Base-by-base conservation (phyloP, 2,797 vertebrate species). In the Coreius guichenoti region DNA sequence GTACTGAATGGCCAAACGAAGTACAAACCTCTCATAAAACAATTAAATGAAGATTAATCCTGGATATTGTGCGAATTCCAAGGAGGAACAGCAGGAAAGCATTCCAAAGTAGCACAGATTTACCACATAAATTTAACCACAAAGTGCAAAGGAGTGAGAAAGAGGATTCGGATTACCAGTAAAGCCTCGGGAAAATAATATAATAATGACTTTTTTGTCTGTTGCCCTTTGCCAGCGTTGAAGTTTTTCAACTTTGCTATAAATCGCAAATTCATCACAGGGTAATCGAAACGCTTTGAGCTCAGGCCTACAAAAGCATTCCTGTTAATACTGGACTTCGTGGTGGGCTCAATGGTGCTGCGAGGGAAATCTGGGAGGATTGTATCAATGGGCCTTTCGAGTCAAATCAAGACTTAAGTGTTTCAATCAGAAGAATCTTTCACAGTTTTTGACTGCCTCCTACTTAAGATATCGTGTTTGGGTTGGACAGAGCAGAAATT, bases 121-220 rank as follows among this genome's bases (percentile, higher is more conserved):
- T 61, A 69, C 76, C 65, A 85, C 78, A 89, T 69, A 77, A 67
- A 54, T 76, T 76, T 43, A 19, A 80, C 82, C 82, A 70, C 51
- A 63, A 73, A 56, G 77, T 81, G 77, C 54, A 68, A 56, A 70
- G 47, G 12, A 49, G 69, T 56, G 21, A 33, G 11, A 61, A 79
- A 19, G 19, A 33, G 33, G 43, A 68, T 78, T 88, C 65, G 23
- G 39, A 78, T 87, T 68, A 83, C 87, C 54, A 68, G 63, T 69
- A 51, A 82, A 83, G 39, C 75, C 85, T 65, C 6, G 3, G 79
- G 70, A 81, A 89, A 87, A 82, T 58, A 51, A 33, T 47, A 47
- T 47, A 88, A 88, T 87, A 85, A 89, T 88, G 54, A 51, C 69
- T 89, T 84, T 88, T 85, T 76, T 83, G 63, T 86, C 88, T 85